Base-by-base conservation (phyloP, 2,797 vertebrate species). In the Antennarius maculatus region DNA sequence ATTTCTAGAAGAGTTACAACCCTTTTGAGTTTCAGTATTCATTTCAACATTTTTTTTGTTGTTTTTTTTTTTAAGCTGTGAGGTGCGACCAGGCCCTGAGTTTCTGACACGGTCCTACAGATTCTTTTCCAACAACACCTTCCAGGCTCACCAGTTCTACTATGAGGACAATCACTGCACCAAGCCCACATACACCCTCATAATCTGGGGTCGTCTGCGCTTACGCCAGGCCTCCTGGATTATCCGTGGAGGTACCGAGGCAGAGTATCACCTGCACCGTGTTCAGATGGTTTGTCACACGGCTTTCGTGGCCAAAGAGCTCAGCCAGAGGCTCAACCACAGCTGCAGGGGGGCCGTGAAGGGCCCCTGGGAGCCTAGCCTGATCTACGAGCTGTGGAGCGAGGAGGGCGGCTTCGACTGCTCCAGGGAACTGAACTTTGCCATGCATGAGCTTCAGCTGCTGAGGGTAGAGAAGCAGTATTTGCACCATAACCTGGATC, bases 361-460 rank as follows among this genome's bases (percentile, higher is more conserved):
- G 45, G 85, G 70, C 58, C 77, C 93, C 55, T 96, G 95, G 96
- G 91, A 94, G 59, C 93, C 91, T 46, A 90, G 92, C 0, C 61
- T 90, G 48, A 85, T 84, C 74, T 96, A 97, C 0, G 93, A 96
- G 79, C 90, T 98, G 71, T 95, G 94, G 95, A 95, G 89, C n/a
- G 96, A 96, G 66, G 95, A 96, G 41, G 94, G 90, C 0, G 92
- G 92, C 74, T 93, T 90, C 0, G 94, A 97, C 86, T 98, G 96
- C 84, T 94, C 95, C 58, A 89, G 88, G 58, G 95, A 94, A 23
- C 90, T 99, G 58, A 96, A 96, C 91, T 97, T 98, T 43, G 94
- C 96, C 88, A 97, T 99, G 96, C 97, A 98, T 0, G 97, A 99
- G 82, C 94, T 99, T 71, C 97, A 99, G 85, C 94, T 99, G 71